A percentile compares a stretch with the other conserved stretches of the same genome.
Conservation (phyloP, 2,113 vertebrate species). For the Rhinoderma darwinii region DNA sequence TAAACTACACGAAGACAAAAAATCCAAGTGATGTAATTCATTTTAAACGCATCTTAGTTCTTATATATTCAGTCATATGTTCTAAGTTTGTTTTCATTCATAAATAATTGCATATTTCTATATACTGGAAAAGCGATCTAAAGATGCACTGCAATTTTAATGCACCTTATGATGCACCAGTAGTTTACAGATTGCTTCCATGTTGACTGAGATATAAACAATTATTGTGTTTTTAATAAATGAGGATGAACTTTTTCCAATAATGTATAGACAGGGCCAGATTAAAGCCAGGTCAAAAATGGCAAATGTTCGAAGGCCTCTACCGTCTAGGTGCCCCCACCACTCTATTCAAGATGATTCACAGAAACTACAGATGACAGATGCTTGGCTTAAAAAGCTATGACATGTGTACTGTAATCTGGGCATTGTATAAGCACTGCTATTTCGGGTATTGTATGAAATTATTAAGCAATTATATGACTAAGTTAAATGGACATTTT, state of each 20-base stretch:
- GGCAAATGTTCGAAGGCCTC: no score
- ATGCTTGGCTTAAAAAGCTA: no score
- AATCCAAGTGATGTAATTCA: not conserved
- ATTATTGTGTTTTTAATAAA: not conserved
- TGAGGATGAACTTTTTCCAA: not conserved
- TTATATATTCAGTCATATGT: not conserved
- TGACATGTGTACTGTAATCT: no score
- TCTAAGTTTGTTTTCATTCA: slow-evolving; percentile 33
- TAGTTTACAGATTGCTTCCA: not conserved
- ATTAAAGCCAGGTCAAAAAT: not conserved
- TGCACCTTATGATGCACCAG: not conserved
- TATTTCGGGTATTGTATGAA: no score
- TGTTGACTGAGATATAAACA: not conserved
- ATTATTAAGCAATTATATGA: no score
- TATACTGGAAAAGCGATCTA: not conserved
- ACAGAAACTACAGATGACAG: no score
- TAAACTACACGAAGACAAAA: not conserved
- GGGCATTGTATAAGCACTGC: no score
- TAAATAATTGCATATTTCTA: not conserved
- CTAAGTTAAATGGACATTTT: no score
- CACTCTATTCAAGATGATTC: no score
- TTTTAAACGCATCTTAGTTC: not conserved
- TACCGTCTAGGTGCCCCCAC: no score
- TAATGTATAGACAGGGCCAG: not conserved
- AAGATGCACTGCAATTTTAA: not conserved